These are phyloP conservation scores for Centrocercus urophasianus DNA, from an alignment of 2,113 vertebrate genomes.

Conservation along the genomic window DNA sequence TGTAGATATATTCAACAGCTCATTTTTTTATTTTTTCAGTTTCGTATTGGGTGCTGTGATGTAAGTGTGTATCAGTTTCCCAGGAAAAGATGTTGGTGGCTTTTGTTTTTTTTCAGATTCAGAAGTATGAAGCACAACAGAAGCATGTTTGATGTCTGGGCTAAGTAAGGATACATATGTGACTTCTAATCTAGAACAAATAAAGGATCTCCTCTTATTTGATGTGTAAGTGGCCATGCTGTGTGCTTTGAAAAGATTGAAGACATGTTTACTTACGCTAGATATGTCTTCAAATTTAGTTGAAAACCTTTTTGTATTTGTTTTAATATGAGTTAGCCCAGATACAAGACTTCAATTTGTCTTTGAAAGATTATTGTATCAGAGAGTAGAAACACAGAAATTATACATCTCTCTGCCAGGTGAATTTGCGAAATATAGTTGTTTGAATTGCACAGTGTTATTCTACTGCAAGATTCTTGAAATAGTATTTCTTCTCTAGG, in stretches of 20 bases:
- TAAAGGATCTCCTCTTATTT: neutral
- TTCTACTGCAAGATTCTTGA: neutral
- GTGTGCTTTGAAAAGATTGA: neutral
- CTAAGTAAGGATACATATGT: neutral
- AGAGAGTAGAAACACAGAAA: neutral
- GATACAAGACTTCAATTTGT: neutral
- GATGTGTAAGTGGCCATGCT: neutral
- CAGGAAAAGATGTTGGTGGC: neutral
- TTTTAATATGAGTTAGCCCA: neutral
- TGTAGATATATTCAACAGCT: neutral
- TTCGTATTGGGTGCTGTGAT: neutral
- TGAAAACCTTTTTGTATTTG: neutral
- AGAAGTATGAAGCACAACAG: neutral
- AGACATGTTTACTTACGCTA: neutral
- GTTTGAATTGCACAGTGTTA: neutral
- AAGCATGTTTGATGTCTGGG: neutral
- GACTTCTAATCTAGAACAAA: neutral
- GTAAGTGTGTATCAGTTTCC: neutral
- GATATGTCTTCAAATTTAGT: neutral
- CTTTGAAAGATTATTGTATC: neutral
- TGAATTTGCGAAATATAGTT: neutral
- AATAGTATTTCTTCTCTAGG: neutral
- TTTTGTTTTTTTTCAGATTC: neutral
- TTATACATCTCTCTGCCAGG: neutral
- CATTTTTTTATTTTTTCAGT: neutral